A percentile compares a stretch with the other conserved stretches of the same genome.
Evolutionary conservation across 2,888 invertebrate genomes (phyloP).

Genomic region (Caenorhabditis macrosperma): DNA sequence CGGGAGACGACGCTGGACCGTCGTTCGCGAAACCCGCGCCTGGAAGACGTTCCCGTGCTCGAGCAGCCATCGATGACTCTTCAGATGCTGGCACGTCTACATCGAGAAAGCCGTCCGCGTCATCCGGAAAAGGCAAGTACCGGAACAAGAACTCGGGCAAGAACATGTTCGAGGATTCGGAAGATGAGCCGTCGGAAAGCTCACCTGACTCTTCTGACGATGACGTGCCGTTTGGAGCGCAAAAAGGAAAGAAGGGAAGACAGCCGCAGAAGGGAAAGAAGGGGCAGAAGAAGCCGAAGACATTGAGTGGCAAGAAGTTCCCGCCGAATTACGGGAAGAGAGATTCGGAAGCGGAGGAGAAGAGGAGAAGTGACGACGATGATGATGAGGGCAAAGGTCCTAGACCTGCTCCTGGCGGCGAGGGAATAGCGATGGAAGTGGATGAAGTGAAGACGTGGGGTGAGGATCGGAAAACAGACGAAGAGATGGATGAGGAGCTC

Average conservation of each 20-base stretch:
- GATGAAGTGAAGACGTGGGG: slow-evolving; percentile 11
- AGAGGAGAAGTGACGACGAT: not conserved
- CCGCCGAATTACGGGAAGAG: slow-evolving; percentile 18
- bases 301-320: slow-evolving; percentile 19
- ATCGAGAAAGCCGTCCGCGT: not conserved
- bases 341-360: not conserved
- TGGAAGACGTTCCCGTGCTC: slow-evolving; percentile 10
- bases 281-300: not conserved
- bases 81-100: slow-evolving; percentile 5
- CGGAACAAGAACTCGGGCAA: not conserved
- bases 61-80: not conserved
- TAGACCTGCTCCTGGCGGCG: no score
- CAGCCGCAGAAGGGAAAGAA: not conserved
- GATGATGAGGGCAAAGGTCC: not conserved
- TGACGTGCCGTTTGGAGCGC: slow-evolving; percentile 10
- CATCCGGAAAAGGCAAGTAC: slow-evolving; percentile 1
- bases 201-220: slow-evolving; percentile 16
- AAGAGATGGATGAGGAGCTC: not conserved
- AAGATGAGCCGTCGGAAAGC: not conserved
- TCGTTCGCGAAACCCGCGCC: not conserved
- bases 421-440: not conserved
- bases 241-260: slow-evolving; percentile 23
- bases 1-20: slow-evolving; percentile 38
- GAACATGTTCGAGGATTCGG: not conserved
- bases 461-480: slow-evolving; percentile 18